phyloP scores from a whole-genome alignment of 2,888 invertebrate genomes.

The Chymomyza fuscimana region DNA sequence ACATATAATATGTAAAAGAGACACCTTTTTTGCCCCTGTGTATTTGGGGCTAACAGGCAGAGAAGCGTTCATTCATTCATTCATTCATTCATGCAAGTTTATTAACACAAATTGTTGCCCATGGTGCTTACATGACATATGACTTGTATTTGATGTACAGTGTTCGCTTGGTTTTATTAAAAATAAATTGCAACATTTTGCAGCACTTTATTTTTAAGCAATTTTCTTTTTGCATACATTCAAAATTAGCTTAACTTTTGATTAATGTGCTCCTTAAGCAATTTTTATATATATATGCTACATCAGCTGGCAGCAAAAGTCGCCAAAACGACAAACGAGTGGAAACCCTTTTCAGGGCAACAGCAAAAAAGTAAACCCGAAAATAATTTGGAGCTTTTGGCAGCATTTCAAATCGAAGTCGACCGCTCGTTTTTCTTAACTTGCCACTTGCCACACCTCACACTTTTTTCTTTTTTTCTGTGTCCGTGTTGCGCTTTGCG shows the following conservation, averaged over 20 bases:
- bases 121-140: not conserved
- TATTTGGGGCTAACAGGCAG: not conserved
- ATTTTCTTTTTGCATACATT: conserved; percentile 5
- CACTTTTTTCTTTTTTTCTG: not conserved
- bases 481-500: conserved; percentile 57
- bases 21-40: not conserved
- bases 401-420: conserved; percentile 70
- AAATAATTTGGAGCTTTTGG: conserved; percentile 63
- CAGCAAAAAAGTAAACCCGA: conserved; percentile 33
- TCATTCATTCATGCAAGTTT: conserved; percentile 25
- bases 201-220: not conserved
- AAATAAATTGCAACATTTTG: conserved; percentile 1
- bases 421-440: conserved; percentile 72
- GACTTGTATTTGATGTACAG: not conserved
- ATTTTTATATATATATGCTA: conserved; percentile 23
- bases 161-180: not conserved
- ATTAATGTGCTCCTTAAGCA: conserved; percentile 58
- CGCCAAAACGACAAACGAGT: conserved; percentile 44
- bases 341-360: conserved; percentile 55
- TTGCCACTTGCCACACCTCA: conserved; percentile 24
- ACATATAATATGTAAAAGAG: too few relatives aligned
- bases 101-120: conserved; percentile 36
- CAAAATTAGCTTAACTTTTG: conserved; percentile 65
- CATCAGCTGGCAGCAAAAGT: conserved; percentile 22
- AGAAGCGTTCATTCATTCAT: not conserved